Percentiles rank a stretch among this genome's conserved stretches.
phyloP scores from a whole-genome alignment of 2,113 vertebrate species.

The Ivindomyrus marchei region DNA sequence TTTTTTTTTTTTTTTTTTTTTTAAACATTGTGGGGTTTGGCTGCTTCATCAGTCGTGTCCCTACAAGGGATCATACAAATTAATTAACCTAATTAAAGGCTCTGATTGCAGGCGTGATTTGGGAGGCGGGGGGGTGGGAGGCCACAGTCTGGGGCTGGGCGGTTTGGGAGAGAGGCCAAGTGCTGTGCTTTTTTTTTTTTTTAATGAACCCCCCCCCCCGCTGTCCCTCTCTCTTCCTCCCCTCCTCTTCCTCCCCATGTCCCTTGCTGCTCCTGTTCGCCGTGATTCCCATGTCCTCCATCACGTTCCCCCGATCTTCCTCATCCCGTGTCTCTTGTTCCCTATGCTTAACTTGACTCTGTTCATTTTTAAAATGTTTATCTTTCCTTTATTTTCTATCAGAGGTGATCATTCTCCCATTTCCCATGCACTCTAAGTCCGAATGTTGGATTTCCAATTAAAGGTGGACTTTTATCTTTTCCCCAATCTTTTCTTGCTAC shows the following conservation, averaged over 20 bases:
- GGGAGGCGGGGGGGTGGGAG: slow-evolving; percentile 70
- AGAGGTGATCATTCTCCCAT: background rate
- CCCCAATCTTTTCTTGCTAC: background rate
- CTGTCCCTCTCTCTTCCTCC: slow-evolving; percentile 2
- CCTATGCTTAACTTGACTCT: background rate
- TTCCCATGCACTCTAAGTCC: background rate
- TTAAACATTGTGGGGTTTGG: slow-evolving; percentile 70
- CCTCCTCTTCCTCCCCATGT: slow-evolving; percentile 23
- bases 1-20: background rate
- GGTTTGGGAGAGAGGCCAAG: slow-evolving; percentile 92
- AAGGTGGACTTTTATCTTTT: background rate
- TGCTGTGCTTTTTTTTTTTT: slow-evolving; percentile 67
- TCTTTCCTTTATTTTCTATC: background rate
- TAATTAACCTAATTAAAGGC: slow-evolving; percentile 99
- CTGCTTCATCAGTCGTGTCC: slow-evolving; percentile 98
- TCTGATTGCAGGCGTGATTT: slow-evolving; percentile 99
- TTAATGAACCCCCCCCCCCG: slow-evolving; percentile 64
- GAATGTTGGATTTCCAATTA: background rate
- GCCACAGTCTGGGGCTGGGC: slow-evolving; percentile 90
- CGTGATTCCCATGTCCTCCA: background rate
- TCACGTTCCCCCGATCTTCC: background rate
- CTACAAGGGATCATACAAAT: slow-evolving; percentile 99
- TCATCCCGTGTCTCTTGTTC: background rate
- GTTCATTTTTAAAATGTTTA: background rate
- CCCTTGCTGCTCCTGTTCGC: slow-evolving; percentile 17